phyloP scores from a whole-genome alignment of 2,113 vertebrate species.

The Corvus hawaiiensis region DNA sequence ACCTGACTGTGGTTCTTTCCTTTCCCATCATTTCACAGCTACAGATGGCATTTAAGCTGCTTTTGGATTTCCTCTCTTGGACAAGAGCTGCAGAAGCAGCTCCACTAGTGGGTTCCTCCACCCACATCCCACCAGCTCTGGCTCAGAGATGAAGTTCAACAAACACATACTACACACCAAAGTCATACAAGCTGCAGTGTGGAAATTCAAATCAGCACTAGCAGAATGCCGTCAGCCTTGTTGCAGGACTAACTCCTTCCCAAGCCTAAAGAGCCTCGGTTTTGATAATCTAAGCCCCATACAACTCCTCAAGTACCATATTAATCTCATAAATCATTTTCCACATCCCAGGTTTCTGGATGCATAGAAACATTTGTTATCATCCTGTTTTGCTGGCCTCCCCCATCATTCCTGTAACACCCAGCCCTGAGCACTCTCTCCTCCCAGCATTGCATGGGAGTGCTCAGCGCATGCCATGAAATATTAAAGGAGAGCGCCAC shows the following conservation, averaged over 20 bases:
- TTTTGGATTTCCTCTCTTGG: background rate
- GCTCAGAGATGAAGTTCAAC: background rate
- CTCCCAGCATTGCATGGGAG: background rate
- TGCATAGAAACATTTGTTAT: background rate
- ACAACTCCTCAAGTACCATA: background rate
- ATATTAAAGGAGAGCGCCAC: background rate
- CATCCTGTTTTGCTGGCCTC: background rate
- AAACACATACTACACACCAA: background rate
- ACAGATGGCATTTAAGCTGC: background rate
- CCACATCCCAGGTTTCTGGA: background rate
- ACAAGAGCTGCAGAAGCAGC: background rate
- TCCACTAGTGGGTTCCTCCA: background rate
- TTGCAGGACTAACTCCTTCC: background rate
- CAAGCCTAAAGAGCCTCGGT: background rate
- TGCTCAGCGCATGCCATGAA: background rate
- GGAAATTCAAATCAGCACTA: background rate
- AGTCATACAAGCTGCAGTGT: background rate
- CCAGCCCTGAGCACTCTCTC: fast-evolving
- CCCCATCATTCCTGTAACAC: background rate
- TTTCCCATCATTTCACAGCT: background rate
- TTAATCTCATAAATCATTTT: background rate
- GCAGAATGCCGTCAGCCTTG: background rate
- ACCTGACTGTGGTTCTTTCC: too few relatives aligned
- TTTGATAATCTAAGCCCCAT: background rate
- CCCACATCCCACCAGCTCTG: background rate